Evolutionary conservation across 2,888 invertebrate genomes (phyloP).

Genomic region (Archips xylosteana): DNA sequence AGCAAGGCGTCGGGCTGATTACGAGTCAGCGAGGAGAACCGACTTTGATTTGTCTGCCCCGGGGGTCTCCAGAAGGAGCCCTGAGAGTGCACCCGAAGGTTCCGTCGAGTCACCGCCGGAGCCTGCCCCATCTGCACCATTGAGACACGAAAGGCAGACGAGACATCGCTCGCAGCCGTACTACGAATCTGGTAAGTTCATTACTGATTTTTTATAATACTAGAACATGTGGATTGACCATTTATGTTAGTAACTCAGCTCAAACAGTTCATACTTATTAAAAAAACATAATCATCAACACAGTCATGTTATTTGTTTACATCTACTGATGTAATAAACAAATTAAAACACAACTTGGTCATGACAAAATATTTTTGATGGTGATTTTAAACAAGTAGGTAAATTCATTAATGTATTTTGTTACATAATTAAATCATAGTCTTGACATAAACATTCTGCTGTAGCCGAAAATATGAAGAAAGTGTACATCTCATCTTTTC

Average conservation of each 20-base stretch:
- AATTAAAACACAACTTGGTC: not conserved
- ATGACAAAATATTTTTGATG: not conserved
- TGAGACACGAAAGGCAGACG: constrained; percentile 71
- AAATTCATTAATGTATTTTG: not conserved
- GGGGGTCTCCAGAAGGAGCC: constrained; percentile 73
- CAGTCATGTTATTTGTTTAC: no score
- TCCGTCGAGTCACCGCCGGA: constrained; percentile 81
- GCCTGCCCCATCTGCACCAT: constrained; percentile 79
- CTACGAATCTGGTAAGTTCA: constrained; percentile 78
- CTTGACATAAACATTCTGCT: not conserved
- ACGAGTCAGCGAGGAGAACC: constrained; percentile 80
- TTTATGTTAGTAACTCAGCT: no score
- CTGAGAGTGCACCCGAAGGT: constrained; percentile 80
- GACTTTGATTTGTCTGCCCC: constrained; percentile 80
- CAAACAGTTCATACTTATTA: no score
- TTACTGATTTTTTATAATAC: not conserved
- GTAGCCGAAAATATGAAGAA: not conserved
- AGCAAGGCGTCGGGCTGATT: constrained; percentile 76
- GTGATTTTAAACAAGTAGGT: not conserved
- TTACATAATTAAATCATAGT: not conserved
- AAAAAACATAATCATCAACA: no score
- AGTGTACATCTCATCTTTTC: not conserved
- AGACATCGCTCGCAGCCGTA: constrained; percentile 77
- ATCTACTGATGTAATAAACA: not conserved
- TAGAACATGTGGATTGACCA: no score